Percentiles rank a stretch among this genome's conserved stretches.
These are phyloP conservation scores for Adelognathus sp. DNA, from an alignment of 2,888 invertebrate genomes.

Conservation along the genomic window DNA sequence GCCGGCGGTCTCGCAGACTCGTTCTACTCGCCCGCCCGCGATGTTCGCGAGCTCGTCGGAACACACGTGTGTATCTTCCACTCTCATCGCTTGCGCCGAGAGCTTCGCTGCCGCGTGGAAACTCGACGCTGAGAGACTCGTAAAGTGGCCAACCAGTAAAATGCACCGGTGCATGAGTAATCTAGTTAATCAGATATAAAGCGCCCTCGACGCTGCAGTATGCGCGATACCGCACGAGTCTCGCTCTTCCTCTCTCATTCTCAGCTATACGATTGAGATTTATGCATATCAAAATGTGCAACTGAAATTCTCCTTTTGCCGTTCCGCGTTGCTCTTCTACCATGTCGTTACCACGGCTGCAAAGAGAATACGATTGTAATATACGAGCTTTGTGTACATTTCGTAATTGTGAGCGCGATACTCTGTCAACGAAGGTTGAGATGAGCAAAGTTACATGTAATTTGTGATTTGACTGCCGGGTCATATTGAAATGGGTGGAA, in stretches of 20 bases:
- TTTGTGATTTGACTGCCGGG: too few relatives aligned
- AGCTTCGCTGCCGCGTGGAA: neutral
- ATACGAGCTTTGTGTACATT: neutral
- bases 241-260: neutral
- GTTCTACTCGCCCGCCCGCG: neutral
- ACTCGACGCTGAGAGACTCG: conserved; percentile 1
- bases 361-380: neutral
- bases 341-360: neutral
- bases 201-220: neutral
- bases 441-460: neutral
- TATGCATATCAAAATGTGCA: neutral
- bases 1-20: neutral
- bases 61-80: conserved; percentile 3
- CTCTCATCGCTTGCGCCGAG: neutral
- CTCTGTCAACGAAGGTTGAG: neutral
- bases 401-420: neutral
- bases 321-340: neutral
- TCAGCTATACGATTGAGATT: conserved; percentile 2
- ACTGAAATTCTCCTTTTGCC: neutral
- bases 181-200: conserved; percentile 41
- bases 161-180: conserved; percentile 36
- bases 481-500: too few relatives aligned
- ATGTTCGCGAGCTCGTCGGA: neutral
- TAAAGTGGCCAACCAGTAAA: conserved; percentile 34
- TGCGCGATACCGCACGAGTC: neutral